Percentiles rank a stretch among this genome's conserved stretches.
phyloP scores from a whole-genome alignment of 2,888 invertebrate genomes.

The Plagiodera versicolora region DNA sequence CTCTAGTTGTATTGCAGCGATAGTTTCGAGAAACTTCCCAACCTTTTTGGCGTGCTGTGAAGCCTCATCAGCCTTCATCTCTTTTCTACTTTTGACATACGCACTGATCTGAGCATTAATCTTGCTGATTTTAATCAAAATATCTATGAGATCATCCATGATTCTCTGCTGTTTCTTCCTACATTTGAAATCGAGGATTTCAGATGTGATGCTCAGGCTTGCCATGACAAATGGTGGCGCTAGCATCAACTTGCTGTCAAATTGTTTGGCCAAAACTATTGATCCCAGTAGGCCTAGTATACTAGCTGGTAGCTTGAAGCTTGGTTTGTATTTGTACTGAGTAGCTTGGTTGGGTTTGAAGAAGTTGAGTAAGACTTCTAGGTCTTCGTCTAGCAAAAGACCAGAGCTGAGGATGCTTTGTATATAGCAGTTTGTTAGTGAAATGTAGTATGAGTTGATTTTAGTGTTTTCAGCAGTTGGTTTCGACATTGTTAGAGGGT shows the following conservation, averaged over 20 bases:
- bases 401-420: slow-evolving; percentile 37
- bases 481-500: background rate
- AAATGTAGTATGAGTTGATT: slow-evolving; percentile 18
- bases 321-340: slow-evolving; percentile 19
- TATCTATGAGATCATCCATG: slow-evolving; percentile 22
- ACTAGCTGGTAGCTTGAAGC: slow-evolving; percentile 26
- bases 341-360: slow-evolving; percentile 22
- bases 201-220: slow-evolving; percentile 6
- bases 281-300: slow-evolving; percentile 18
- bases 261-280: slow-evolving; percentile 26
- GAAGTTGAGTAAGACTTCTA: slow-evolving; percentile 34
- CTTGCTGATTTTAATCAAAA: slow-evolving; percentile 25
- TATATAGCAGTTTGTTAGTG: slow-evolving; percentile 28
- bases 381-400: slow-evolving; percentile 39
- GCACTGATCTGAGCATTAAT: slow-evolving; percentile 29
- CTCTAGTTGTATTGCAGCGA: background rate
- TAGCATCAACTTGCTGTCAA: slow-evolving; percentile 20
- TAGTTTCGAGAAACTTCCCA: slow-evolving; percentile 17
- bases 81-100: slow-evolving; percentile 33
- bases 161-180: slow-evolving; percentile 16
- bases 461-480: background rate
- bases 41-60: slow-evolving; percentile 7
- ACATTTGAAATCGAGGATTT: slow-evolving; percentile 14
- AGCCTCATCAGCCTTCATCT: slow-evolving; percentile 16
- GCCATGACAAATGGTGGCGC: slow-evolving; percentile 25